Evolutionary conservation across 2,797 vertebrate genomes (phyloP).

Genomic region (Eleutherodactylus coqui): DNA sequence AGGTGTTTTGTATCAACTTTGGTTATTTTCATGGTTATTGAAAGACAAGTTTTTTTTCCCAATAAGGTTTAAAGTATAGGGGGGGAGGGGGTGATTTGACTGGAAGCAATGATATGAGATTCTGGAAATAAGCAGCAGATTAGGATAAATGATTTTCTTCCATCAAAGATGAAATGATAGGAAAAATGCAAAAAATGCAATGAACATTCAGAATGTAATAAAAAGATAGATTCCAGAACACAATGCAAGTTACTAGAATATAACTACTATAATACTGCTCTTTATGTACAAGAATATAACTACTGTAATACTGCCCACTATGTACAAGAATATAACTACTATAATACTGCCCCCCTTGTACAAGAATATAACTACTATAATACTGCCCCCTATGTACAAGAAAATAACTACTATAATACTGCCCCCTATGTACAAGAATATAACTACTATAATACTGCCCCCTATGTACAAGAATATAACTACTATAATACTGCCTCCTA

Average conservation of each 20-base stretch:
- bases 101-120: neutral
- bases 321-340: too few species aligned
- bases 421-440: neutral
- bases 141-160: neutral
- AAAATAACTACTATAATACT: conserved; percentile 13
- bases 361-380: neutral
- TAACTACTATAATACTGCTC: neutral
- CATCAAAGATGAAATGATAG: neutral
- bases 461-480: conserved; percentile 6
- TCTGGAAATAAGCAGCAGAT: neutral
- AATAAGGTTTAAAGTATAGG: neutral
- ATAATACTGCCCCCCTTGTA: neutral
- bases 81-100: neutral
- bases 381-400: neutral
- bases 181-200: neutral
- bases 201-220: neutral
- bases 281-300: neutral
- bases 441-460: conserved; percentile 1
- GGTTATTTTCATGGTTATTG: neutral
- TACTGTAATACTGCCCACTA: neutral
- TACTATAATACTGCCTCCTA: neutral
- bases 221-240: neutral
- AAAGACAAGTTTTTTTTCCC: neutral
- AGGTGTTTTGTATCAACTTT: neutral
- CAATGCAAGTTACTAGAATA: neutral